Evolutionary conservation across 2,888 invertebrate species (phyloP), one percentile per base, ranked within the genome.

Genomic region (Oscheius onirici): DNA sequence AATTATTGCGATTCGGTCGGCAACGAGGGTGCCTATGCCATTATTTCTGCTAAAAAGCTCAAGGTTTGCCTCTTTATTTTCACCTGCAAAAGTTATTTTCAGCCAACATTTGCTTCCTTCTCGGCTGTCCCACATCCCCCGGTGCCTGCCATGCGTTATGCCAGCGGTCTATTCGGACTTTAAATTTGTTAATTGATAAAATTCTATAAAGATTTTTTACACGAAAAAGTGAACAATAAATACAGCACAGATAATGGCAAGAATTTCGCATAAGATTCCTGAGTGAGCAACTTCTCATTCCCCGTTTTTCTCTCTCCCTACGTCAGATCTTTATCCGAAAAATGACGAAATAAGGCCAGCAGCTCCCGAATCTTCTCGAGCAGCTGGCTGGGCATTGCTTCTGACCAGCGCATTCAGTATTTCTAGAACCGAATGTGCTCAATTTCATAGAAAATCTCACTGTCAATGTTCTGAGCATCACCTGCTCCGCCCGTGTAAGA

Each of bases 1-100:
- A 99, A 99, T 89, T 99, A 99, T 91, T 99, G 97, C 55, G 83
- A 85, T 72, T 77, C 95, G 72, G 97, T 99, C 95, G 96, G 95
- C 85, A 99, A 99, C 91, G 92, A 93, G 89, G 99, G 97, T 88
- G 97, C 99, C 86, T 97, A 94, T 90, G 96, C 99, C 88, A 95
- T 92, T 82, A 91, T 99, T 88, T 93, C 92, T 77, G 99, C 97
- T 0, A 82, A 84, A 65, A 78, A 83, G 49, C 75, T 86, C 34
- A 74, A 74, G 71, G 77, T 77, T 20, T 20, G 63, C 41, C 57
- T 28, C 17, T 1, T 24, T 40, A 11, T 49, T 57, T 20, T 22
- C 15, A 44, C 34, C 74, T 44, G 2, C 20, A 60, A 44, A 17
- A 74, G 10, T 17, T 92, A 92, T 88, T 92, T 97, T 90, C 92